Evolutionary conservation across 2,113 vertebrate genomes (phyloP), one percentile per base, ranked within the genome.

Genomic region (Anguilla japonica): DNA sequence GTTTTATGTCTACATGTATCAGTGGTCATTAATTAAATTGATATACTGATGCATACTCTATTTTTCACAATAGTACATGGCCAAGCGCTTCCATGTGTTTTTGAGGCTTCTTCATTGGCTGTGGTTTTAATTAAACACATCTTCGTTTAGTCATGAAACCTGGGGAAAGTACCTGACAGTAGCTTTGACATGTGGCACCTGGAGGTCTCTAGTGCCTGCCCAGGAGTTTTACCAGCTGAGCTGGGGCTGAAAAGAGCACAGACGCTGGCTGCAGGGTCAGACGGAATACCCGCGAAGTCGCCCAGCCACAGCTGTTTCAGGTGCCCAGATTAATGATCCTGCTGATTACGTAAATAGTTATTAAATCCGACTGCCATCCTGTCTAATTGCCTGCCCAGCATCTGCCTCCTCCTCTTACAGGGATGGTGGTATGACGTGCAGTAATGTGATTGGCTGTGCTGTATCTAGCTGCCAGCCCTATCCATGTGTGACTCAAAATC

Each of bases 321-420:
- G 85, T 82, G 85, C 63, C 86, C 83, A 85, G 83, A 88, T 90
- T 88, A 91, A 90, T 86, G 85, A 89, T 84, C 81, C 81, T 50
- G 41, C 26, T 29, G n/a, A 82, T 82, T 82, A 82, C 53, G 41
- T 82, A 82, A 82, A 82, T 9, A 13, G 26, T 75, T 7, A n/a
- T 75, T n/a, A 75, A 75, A 75, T 75, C 26, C 16, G 71, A 75
- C 2, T n/a, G 71, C 5, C 71, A 1, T 34, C 2, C 71, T 75
- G 71, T 34, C 71, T 75, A 75, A 75, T 75, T 75, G n/a, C 71
- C n/a, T 75, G 71, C 71, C 71, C 34, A 13, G 71, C n/a, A 9
- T 5, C 26, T 34, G 71, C 87, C 50, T 75, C 63, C 56, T 56
- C 43, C 80, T 63, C 60, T 82, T 79, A 87, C 83, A 87, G 85